Evolutionary conservation across 1,140 invertebrate genomes (phyloP), one percentile per base, ranked within the genome.

Genomic region (Temnothorax longispinosus): DNA sequence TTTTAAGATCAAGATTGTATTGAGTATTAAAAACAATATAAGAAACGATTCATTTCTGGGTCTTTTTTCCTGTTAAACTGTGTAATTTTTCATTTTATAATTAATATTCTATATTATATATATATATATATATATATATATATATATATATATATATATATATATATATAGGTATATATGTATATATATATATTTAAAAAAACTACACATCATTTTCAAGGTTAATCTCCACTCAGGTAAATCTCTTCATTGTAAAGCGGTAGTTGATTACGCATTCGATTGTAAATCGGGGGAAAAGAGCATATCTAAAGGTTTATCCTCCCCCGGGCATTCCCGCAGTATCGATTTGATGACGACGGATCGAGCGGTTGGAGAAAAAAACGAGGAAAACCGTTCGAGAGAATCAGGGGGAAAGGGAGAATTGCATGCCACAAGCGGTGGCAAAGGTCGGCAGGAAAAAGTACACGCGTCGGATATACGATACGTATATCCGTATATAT

Each of bases 401-500:
- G n/a, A 21, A 27, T 35, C 4, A 1, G 15, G 15, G 4, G 10
- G 18, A 56, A 13, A 10, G 47, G 6, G 54, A 15, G 13, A 35
- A n/a, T 80, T 35, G 80, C 52, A 41, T 74, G 54, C 41, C 27
- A 15, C 67, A 52, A 58, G 21, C 64, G 21, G 21, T n/a, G 65
- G 54, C 13, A n/a, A 27, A 60, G 54, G 44, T 2, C 18, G 52
- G 18, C 35, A 41, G 54, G 38, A 18, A 47, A 75, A 75, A 84
- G 41, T 64, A 32, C 44, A 27, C 64, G n/a, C 67, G 35, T 41
- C 50, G 32, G 41, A 52, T 41, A 47, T 47, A 74, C 44, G 21
- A 64, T 74, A 75, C 78, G 13, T 62, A 54, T 62, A 64, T 74
- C 67, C 78, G 13, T 62, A 54, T 62, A 64, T 76, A 52, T 60